These are phyloP conservation scores for Scolopax bukidnonensis DNA, from an alignment of 2,797 vertebrate genomes.

Conservation along the genomic window DNA sequence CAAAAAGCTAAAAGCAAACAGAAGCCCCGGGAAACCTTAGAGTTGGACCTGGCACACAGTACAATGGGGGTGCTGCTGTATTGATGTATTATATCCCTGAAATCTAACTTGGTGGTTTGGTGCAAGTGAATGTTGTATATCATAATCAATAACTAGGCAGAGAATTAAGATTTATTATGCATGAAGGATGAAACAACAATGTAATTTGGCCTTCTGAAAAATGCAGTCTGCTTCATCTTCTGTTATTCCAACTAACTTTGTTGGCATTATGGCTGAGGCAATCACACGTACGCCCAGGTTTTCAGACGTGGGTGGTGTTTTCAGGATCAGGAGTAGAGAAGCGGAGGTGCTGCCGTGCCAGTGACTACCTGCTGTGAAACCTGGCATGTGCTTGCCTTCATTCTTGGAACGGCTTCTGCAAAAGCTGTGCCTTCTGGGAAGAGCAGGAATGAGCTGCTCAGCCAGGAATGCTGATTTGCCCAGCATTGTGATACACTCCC, in stretches of 20 bases:
- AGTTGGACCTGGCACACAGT: not conserved
- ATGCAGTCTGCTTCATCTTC: not conserved
- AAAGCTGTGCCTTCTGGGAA: not conserved
- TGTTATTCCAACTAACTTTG: not conserved
- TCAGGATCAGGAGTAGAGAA: not conserved
- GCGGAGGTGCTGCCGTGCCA: not conserved
- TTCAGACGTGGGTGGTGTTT: not conserved
- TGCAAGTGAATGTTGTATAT: not conserved
- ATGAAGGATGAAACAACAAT: not conserved
- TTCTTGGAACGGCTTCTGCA: not conserved
- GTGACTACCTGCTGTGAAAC: constrained; percentile 30
- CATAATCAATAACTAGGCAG: not conserved
- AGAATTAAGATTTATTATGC: not conserved
- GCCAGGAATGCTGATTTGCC: constrained; percentile 1
- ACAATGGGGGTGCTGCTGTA: not conserved
- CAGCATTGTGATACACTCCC: not conserved
- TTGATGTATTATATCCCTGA: not conserved
- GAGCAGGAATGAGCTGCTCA: not conserved
- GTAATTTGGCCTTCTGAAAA: not conserved
- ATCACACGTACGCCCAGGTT: not conserved
- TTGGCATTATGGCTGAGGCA: not conserved
- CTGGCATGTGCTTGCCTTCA: not conserved
- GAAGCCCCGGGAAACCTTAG: not conserved
- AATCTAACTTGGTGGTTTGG: not conserved
- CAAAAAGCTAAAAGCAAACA: not conserved